phyloP scores from a whole-genome alignment of 2,797 vertebrate species.

The Xiphophorus birchmanni region DNA sequence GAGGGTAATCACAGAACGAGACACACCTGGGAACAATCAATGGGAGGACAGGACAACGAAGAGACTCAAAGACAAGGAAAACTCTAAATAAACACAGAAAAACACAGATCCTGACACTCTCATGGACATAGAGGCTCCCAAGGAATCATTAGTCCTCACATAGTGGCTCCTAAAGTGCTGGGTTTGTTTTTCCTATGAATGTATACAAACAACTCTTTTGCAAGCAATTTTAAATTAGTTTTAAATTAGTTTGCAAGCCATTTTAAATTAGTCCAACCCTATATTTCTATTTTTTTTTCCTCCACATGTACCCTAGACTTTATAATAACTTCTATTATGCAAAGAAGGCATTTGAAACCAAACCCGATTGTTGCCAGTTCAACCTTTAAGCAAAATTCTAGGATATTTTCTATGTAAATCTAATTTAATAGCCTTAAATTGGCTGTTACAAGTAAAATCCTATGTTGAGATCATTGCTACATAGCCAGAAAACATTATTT shows the following conservation, averaged over 20 bases:
- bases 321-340: background rate
- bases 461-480: constrained; percentile 36
- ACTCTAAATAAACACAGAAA: too few species aligned
- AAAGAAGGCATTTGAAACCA: background rate
- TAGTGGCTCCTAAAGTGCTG: constrained; percentile 53
- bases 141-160: constrained; percentile 74
- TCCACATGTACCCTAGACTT: constrained; percentile 2
- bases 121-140: constrained; percentile 55
- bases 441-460: constrained; percentile 17
- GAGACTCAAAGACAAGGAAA: too few species aligned
- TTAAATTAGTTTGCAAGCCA: constrained; percentile 13
- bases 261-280: constrained; percentile 15
- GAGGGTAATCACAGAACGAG: too few species aligned
- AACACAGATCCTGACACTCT: too few species aligned
- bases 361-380: background rate
- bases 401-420: constrained; percentile 29
- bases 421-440: constrained; percentile 32
- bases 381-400: constrained; percentile 27
- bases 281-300: background rate
- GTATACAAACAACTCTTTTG: constrained; percentile 23
- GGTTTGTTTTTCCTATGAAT: constrained; percentile 26
- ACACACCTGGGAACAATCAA: too few species aligned
- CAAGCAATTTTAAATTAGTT: background rate
- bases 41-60: too few species aligned
- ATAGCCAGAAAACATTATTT: constrained; percentile 55